Percentiles rank a stretch among this genome's conserved stretches.
Evolutionary conservation across 1,140 invertebrate genomes (phyloP).

Genomic region (Macrobrachium nipponense): DNA sequence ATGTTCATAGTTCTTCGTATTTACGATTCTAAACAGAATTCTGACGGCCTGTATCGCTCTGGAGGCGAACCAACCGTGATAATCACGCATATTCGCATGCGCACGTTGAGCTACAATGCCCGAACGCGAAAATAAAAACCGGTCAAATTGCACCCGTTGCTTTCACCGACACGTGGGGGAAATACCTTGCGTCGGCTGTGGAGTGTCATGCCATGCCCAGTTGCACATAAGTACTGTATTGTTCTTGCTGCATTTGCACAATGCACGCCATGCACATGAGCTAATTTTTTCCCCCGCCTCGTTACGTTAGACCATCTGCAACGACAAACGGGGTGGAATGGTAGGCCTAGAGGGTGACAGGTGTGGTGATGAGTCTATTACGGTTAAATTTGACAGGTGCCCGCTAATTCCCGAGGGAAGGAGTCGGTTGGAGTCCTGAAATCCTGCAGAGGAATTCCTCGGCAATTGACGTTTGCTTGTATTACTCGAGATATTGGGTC

Average conservation of each 20-base stretch:
- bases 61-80: not conserved
- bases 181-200: slow-evolving; percentile 55
- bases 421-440: too few relatives aligned
- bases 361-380: too few relatives aligned
- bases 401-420: too few relatives aligned
- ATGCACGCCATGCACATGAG: not conserved
- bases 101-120: not conserved
- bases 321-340: not conserved
- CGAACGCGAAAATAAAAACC: slow-evolving; percentile 37
- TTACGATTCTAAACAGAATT: not conserved
- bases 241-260: slow-evolving; percentile 37
- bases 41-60: not conserved
- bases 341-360: too few relatives aligned
- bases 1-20: not conserved
- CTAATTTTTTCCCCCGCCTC: not conserved
- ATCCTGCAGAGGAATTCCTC: too few relatives aligned
- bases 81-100: not conserved
- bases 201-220: not conserved
- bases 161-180: slow-evolving; percentile 58
- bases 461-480: too few relatives aligned
- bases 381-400: too few relatives aligned
- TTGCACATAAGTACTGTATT: slow-evolving; percentile 39
- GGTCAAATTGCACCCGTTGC: slow-evolving; percentile 31
- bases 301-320: not conserved
- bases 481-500: too few relatives aligned